Conservation (phyloP, 2,888 invertebrate species). For the Gasteruption jaculator region DNA sequence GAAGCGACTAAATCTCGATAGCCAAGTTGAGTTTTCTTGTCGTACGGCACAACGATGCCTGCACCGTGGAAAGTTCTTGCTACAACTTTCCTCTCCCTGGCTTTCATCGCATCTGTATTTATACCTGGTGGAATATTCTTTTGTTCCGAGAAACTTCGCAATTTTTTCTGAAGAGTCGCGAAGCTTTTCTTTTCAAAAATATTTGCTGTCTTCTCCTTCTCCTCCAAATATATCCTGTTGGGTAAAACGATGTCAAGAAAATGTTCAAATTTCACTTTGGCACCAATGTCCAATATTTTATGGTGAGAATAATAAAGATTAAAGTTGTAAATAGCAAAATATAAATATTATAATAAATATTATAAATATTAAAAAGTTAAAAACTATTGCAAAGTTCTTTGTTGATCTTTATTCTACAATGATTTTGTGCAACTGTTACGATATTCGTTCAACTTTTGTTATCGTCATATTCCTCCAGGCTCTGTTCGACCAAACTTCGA, state of each 20-base stretch:
- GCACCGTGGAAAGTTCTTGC: conserved; percentile 74
- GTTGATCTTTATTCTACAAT: no score
- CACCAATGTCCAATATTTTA: no score
- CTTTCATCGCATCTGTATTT: conserved; percentile 59
- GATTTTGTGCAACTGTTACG: no score
- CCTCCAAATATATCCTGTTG: conserved; percentile 57
- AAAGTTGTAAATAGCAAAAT: no score
- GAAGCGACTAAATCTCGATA: conserved; percentile 73
- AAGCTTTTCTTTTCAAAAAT: conserved; percentile 65
- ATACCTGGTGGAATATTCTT: conserved; percentile 59
- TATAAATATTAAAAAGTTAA: conserved; percentile 7
- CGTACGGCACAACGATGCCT: conserved; percentile 81
- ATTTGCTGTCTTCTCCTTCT: conserved; percentile 44
- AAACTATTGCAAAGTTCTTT: no score
- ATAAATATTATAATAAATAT: background rate
- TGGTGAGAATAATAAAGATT: no score
- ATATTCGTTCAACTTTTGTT: no score
- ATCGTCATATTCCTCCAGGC: no score
- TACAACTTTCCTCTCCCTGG: conserved; percentile 61
- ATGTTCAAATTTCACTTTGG: no score
- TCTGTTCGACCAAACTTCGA: no score
- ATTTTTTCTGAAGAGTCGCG: conserved; percentile 57
- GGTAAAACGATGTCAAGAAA: conserved; percentile 17
- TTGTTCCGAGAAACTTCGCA: conserved; percentile 62
- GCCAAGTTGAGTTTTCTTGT: conserved; percentile 77